Percentiles rank a stretch among this genome's conserved stretches.
Evolutionary conservation across 2,113 vertebrate species (phyloP).

Genomic region (Marcusenius ussheri): DNA sequence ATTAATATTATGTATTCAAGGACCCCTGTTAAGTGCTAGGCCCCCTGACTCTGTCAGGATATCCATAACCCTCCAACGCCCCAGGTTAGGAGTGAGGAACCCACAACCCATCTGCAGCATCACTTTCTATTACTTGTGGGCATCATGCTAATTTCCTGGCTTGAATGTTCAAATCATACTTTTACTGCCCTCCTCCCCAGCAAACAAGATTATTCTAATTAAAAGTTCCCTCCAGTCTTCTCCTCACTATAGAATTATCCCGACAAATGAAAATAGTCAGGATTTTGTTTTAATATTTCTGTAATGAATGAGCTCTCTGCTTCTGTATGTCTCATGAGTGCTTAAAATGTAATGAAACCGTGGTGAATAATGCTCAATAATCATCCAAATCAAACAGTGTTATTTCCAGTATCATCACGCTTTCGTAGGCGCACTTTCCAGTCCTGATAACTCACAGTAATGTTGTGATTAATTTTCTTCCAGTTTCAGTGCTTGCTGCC

Average conservation of each 20-base stretch:
- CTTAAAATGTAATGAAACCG: not conserved
- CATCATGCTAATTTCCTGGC: not conserved
- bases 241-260: not conserved
- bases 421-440: not conserved
- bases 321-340: not conserved
- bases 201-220: not conserved
- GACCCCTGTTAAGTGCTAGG: not conserved
- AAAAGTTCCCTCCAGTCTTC: not conserved
- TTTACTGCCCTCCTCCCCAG: not conserved
- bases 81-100: not conserved
- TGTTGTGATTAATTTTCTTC: not conserved
- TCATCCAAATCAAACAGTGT: not conserved
- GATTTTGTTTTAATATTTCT: not conserved
- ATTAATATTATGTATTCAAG: not conserved
- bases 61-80: not conserved
- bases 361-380: not conserved
- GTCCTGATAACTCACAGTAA: not conserved
- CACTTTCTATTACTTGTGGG: not conserved
- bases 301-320: not conserved
- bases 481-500: not conserved
- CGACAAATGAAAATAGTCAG: not conserved
- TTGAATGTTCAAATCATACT: not conserved
- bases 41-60: not conserved
- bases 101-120: not conserved
- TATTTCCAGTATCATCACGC: not conserved